Base-by-base conservation (phyloP, 1,140 invertebrate species). In the Drosophila rufa region DNA sequence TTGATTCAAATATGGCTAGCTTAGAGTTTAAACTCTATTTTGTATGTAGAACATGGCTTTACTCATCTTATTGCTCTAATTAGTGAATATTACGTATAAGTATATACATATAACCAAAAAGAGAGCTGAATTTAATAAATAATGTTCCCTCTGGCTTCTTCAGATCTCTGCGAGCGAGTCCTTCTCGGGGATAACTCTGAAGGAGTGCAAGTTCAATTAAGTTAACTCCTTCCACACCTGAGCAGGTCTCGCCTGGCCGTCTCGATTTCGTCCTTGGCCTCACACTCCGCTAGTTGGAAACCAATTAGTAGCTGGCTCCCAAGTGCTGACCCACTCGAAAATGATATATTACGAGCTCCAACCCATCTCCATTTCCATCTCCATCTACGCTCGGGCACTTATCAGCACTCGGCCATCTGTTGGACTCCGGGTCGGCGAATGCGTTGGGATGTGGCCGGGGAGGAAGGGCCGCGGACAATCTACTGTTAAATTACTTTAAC, bases 401-500 rank as follows among this genome's bases (percentile, higher is more conserved):
- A 85, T 85, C 82, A 61, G 59, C 65, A 66, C 53, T 73, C 61
- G 67, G 58, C 55, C 77, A 84, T 80, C 73, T 84, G 81, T 61
- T 74, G 70, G 70, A 73, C 25, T 43, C 51, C n/a, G 17, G 36
- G 22, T 40, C 19, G 12, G 15, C 19, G 19, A 22, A 22, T 5
- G n/a, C 7, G 22, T 43, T 15, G 19, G 19, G 2, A 22, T 4
- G 27, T 3, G 27, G n/a, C 8, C 0, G 30, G 19, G 12, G 22
- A 11, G 6, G 22, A 3, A 48, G 43, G 30, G 47, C 19, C 25
- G 43, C 55, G 53, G 77, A 73, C 84, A 89, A 83, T 89, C 80
- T 80, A 84, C 69, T 79, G 68, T 71, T 79, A 84, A 90, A 89
- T 90, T 89, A 84, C 80, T 84, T 84, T 75, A 89, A 89, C 81